These are phyloP conservation scores for Stenotaenia linearis DNA, from an alignment of 2,888 invertebrate genomes.

Conservation along the genomic window DNA sequence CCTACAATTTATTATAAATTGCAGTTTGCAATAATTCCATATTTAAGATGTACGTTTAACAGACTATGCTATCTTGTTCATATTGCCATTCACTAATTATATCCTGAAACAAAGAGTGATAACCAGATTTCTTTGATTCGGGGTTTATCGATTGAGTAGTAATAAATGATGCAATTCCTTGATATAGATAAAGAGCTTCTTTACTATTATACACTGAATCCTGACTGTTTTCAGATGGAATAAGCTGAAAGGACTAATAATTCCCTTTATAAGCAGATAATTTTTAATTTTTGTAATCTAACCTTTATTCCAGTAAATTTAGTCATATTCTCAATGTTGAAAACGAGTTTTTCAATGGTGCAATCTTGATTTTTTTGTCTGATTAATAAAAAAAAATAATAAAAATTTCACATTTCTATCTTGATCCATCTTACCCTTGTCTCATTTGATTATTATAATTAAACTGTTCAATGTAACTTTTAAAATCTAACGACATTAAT, in stretches of 20 bases:
- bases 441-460: not conserved
- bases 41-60: not conserved
- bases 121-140: not conserved
- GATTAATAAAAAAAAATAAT: not conserved
- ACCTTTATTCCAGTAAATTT: not conserved
- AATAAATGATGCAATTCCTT: not conserved
- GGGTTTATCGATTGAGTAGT: not conserved
- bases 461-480: not conserved
- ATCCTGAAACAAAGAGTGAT: not conserved
- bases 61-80: not conserved
- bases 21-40: not conserved
- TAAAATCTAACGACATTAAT: not conserved
- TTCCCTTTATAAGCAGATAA: not conserved
- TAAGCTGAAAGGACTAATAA: not conserved
- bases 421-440: not conserved
- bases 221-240: not conserved
- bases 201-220: not conserved
- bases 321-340: not conserved
- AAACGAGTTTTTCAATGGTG: not conserved
- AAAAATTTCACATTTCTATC: not conserved
- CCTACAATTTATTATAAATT: not conserved
- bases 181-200: not conserved
- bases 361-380: not conserved
- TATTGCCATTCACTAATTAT: not conserved
- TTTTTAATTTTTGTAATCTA: not conserved